Percentiles rank a stretch among this genome's conserved stretches.
Evolutionary conservation across 1,140 invertebrate genomes (phyloP).

Genomic region (Dendroctonus ponderosae): DNA sequence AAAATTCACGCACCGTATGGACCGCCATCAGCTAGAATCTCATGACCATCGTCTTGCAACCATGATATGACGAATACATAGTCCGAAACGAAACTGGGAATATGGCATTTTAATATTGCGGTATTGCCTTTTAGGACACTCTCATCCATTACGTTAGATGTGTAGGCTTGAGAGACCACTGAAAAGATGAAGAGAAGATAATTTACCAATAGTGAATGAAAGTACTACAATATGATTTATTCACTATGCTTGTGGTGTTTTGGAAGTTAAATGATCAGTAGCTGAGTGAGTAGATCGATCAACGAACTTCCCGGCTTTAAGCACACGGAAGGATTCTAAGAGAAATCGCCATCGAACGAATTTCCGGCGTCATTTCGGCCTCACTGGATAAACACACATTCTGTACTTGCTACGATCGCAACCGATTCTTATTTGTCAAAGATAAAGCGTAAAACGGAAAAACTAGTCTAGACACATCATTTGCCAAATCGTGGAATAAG

Average conservation of each 20-base stretch:
- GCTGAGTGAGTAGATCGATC: not conserved
- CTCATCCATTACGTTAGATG: constrained; percentile 86
- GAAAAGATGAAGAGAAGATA: constrained; percentile 52
- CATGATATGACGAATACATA: constrained; percentile 82
- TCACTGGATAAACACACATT: constrained; percentile 22
- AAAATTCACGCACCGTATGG: constrained; percentile 60
- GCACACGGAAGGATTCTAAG: constrained; percentile 5
- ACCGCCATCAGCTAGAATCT: constrained; percentile 65
- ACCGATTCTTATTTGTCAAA: not conserved
- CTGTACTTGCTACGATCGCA: not conserved
- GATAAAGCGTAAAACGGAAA: too few species aligned
- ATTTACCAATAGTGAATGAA: not conserved
- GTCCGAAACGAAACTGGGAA: constrained; percentile 89
- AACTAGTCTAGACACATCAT: too few species aligned
- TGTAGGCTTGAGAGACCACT: constrained; percentile 88
- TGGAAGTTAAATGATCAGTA: too few species aligned
- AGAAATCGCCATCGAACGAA: constrained; percentile 14
- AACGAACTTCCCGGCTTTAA: constrained; percentile 3
- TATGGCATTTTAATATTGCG: constrained; percentile 87
- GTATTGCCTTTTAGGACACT: constrained; percentile 86
- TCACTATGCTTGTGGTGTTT: too few species aligned
- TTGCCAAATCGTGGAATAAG: too few species aligned
- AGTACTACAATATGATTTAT: not conserved
- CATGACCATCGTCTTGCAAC: constrained; percentile 72
- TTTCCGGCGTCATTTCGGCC: constrained; percentile 9